Conservation (phyloP, 2,888 invertebrate species). For the Xestobium rufovillosum region DNA sequence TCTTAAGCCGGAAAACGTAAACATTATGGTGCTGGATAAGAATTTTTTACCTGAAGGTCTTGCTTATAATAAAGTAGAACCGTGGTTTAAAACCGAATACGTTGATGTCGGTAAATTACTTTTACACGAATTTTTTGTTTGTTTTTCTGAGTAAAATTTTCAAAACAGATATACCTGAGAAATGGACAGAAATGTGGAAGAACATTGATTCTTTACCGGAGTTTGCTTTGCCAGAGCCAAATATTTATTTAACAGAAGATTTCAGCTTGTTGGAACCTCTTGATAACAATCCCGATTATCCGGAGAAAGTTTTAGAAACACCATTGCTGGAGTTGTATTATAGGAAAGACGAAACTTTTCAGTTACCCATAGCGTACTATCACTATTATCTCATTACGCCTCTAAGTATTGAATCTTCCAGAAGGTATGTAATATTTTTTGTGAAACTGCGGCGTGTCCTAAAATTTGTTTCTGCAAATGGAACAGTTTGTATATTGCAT, state of each 20-base stretch:
- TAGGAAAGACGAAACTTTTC: constrained; percentile 74
- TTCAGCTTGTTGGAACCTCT: constrained; percentile 53
- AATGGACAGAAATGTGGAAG: constrained; percentile 59
- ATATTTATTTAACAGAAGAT: constrained; percentile 65
- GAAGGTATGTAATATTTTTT: constrained; percentile 52
- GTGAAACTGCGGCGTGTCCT: background rate
- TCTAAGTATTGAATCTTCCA: constrained; percentile 52
- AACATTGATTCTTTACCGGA: constrained; percentile 48
- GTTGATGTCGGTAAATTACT: constrained; percentile 48
- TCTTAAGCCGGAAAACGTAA: constrained; percentile 58
- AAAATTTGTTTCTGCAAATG: background rate
- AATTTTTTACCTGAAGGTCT: constrained; percentile 43
- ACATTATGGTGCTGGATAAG: constrained; percentile 63
- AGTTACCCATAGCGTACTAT: constrained; percentile 68
- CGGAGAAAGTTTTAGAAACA: constrained; percentile 51
- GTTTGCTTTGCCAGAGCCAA: constrained; percentile 63
- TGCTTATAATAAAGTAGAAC: constrained; percentile 60
- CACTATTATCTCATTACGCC: constrained; percentile 68
- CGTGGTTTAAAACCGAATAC: constrained; percentile 81
- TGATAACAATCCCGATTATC: constrained; percentile 42
- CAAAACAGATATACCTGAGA: constrained; percentile 50
- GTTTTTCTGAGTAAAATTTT: too few species aligned
- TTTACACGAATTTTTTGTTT: background rate
- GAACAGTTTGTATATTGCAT: constrained; percentile 9
- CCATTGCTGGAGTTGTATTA: constrained; percentile 68